Evolutionary conservation across 2,113 vertebrate genomes (phyloP), one percentile per base, ranked within the genome.

Genomic region (Tenrec ecaudatus): DNA sequence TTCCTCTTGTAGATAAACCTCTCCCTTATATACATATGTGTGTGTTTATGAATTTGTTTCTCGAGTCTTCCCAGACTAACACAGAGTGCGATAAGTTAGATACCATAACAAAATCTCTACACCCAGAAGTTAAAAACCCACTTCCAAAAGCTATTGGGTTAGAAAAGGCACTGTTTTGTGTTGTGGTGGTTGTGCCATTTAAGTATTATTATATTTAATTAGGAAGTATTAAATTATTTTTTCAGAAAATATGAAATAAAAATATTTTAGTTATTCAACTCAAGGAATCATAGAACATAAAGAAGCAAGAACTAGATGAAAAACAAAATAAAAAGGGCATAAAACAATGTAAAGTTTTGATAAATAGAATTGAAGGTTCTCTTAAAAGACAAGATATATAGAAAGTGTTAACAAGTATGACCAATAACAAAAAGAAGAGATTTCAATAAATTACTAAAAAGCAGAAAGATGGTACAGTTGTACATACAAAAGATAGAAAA

Each of bases 311-410:
- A 29, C 16, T 82, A 86, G 57, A 29, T 29, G 11, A 16, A 40
- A 80, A 14, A 62, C 60, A 62, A 62, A 12, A 62, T 62, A 62
- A 62, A 60, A 62, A 62, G 17, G 22, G 22, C 4, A 58, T 23
- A 2, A 83, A 88, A 47, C 62, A 80, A 80, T 57, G 29, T 47
- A 87, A 73, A 85, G 7, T 82, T 57, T 64, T 86, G 29, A 86
- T 82, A 57, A 84, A 33, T 14, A 25, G 9, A 92, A 82, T 11
- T 47, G 3, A 91, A 84, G 66, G 27, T 3, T 81, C 40, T 81
- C 85, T 81, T 47, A 62, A 77, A 89, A 84, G 7, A 38, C 38
- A 31, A 95, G 43, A 92, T 69, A 79, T 86, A 31, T n/a, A 71
- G 43, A 40, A 47, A 38, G 68, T 3, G 77, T 23, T 60, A 60